A percentile compares a stretch with the other conserved stretches of the same genome.
Conservation (phyloP, 2,888 invertebrate species). For the Cabera pusaria region DNA sequence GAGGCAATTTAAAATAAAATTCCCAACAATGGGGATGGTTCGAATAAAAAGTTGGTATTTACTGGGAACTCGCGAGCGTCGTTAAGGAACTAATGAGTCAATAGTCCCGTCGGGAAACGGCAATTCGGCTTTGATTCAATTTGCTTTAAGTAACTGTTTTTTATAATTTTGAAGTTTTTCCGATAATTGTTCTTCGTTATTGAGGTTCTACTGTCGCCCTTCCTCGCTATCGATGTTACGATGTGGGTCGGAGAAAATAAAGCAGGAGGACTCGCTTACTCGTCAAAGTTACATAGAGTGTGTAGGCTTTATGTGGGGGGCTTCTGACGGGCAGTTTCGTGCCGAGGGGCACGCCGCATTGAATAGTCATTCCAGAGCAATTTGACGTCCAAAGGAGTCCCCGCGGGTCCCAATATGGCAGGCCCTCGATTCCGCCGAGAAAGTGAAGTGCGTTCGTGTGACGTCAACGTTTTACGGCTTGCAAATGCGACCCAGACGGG, state of each 20-base stretch:
- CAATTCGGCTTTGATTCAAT: conserved; percentile 35
- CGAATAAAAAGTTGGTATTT: conserved; percentile 48
- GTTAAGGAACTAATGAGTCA: conserved; percentile 32
- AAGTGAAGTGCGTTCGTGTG: conserved; percentile 40
- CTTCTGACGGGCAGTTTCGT: conserved; percentile 46
- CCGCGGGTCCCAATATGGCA: conserved; percentile 42
- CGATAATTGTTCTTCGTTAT: conserved; percentile 6
- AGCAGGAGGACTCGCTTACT: conserved; percentile 24
- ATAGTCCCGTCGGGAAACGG: conserved; percentile 28
- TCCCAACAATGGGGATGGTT: conserved; percentile 46
- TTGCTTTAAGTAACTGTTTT: conserved; percentile 21
- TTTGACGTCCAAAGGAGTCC: conserved; percentile 55
- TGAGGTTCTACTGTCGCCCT: conserved; percentile 12
- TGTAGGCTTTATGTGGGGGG: conserved; percentile 34
- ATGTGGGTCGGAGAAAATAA: conserved; percentile 23
- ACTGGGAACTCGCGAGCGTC: conserved; percentile 32
- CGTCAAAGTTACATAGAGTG: conserved; percentile 34
- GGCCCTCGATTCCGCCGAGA: conserved; percentile 31
- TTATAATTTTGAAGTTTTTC: conserved; percentile 2
- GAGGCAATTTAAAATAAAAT: conserved; percentile 48
- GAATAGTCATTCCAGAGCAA: conserved; percentile 59
- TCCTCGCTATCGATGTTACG: conserved; percentile 12
- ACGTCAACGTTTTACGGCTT: conserved; percentile 40
- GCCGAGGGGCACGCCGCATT: conserved; percentile 44
- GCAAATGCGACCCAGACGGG: conserved; percentile 34